Conservation (phyloP, 2,888 invertebrate genomes). For the Ypsolopha scabrella region DNA sequence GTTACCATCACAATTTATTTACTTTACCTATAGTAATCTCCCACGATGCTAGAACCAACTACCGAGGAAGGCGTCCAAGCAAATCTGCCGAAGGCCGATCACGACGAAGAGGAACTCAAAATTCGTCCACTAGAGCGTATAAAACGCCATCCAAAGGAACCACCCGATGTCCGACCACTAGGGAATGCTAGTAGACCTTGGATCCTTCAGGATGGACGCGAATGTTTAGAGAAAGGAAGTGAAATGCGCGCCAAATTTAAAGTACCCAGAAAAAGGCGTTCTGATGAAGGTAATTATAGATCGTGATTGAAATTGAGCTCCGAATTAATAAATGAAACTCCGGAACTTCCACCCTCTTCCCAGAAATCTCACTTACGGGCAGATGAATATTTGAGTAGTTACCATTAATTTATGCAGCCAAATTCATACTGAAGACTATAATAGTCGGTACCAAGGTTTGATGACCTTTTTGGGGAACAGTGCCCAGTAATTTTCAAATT, state of each 20-base stretch:
- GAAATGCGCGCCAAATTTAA: conserved; percentile 44
- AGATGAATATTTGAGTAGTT: no score
- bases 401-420: no score
- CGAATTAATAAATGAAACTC: no score
- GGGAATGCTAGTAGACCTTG: conserved; percentile 51
- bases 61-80: conserved; percentile 42
- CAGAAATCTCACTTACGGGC: no score
- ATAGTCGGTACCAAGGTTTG: no score
- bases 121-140: conserved; percentile 47
- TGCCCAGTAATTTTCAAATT: no score
- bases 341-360: no score
- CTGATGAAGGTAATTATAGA: conserved; percentile 28
- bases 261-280: conserved; percentile 33
- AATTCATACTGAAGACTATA: no score
- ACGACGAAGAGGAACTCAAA: conserved; percentile 33
- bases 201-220: conserved; percentile 57
- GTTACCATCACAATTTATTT: no score
- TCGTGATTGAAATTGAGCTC: no score
- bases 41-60: conserved; percentile 17
- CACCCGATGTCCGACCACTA: conserved; percentile 49
- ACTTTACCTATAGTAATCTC: no score
- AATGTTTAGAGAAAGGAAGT: conserved; percentile 39
- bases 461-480: no score
- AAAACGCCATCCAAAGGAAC: conserved; percentile 46
- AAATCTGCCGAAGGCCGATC: conserved; percentile 36